phyloP scores from a whole-genome alignment of 2,888 invertebrate species.

The Tipula unca region DNA sequence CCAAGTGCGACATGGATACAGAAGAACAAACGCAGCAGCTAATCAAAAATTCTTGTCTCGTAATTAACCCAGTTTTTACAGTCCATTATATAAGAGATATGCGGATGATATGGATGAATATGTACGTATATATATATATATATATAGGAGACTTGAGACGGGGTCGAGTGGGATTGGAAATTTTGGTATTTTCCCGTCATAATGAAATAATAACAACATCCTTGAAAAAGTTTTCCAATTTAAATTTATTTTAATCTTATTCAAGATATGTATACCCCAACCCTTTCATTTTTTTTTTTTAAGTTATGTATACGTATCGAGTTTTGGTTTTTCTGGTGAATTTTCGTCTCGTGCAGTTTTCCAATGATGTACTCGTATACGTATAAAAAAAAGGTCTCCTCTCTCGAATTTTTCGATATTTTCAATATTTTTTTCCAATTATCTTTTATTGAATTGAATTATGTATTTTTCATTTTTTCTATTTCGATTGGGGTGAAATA shows the following conservation, averaged over 20 bases:
- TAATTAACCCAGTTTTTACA: not conserved
- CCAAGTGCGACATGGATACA: not conserved
- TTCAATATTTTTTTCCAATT: slow-evolving; percentile 3
- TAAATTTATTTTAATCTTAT: not conserved
- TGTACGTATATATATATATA: not conserved
- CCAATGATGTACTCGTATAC: not conserved
- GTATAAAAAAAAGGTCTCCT: not conserved
- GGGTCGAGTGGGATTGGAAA: not conserved
- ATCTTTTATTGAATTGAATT: not conserved
- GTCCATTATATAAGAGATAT: too few species aligned
- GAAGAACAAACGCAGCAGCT: not conserved
- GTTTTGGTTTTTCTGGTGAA: not conserved
- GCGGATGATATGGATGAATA: too few species aligned
- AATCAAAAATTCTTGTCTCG: not conserved
- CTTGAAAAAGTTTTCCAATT: not conserved
- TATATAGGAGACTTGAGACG: not conserved
- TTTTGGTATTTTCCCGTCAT: not conserved
- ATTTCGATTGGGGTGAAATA: not conserved
- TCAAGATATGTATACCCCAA: not conserved
- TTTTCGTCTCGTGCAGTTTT: not conserved
- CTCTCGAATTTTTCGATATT: not conserved
- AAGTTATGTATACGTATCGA: not conserved
- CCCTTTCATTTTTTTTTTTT: not conserved
- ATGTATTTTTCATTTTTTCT: not conserved
- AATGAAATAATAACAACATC: not conserved